These are phyloP conservation scores for Sialis lutaria DNA, from an alignment of 2,888 invertebrate species.

Conservation along the genomic window DNA sequence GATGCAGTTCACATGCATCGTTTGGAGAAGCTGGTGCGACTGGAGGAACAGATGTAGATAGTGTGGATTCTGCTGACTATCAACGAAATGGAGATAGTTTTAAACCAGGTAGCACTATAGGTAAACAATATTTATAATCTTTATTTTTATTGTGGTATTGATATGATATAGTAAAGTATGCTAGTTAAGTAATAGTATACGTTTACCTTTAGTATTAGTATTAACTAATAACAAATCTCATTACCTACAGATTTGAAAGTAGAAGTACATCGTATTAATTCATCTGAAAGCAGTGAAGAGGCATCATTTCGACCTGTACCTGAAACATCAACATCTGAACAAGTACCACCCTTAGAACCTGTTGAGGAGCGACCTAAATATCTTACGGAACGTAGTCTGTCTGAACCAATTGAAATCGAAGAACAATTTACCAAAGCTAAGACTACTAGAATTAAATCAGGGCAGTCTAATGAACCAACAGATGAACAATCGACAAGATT, in stretches of 20 bases:
- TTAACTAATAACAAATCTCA: not conserved
- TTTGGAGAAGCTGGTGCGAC: conserved; percentile 14
- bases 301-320: conserved; percentile 27
- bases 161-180: not conserved
- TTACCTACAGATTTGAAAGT: conserved; percentile 62
- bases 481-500: conserved; percentile 21
- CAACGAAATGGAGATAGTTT: conserved; percentile 15
- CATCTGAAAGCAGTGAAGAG: conserved; percentile 73
- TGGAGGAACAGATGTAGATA: conserved; percentile 20
- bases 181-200: not conserved
- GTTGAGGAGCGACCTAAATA: not conserved
- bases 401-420: conserved; percentile 8
- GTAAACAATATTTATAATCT: conserved; percentile 20
- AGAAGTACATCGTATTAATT: conserved; percentile 83
- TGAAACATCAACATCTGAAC: conserved; percentile 3
- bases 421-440: conserved; percentile 8
- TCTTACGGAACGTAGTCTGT: not conserved
- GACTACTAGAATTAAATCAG: conserved; percentile 14
- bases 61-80: conserved; percentile 25
- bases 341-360: conserved; percentile 12
- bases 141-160: too few species aligned
- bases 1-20: conserved; percentile 46
- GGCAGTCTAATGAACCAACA: conserved; percentile 17
- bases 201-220: not conserved
- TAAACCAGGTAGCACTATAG: conserved; percentile 37